phyloP scores from a whole-genome alignment of 2,888 invertebrate genomes.

The Hyposoter dolosus region DNA sequence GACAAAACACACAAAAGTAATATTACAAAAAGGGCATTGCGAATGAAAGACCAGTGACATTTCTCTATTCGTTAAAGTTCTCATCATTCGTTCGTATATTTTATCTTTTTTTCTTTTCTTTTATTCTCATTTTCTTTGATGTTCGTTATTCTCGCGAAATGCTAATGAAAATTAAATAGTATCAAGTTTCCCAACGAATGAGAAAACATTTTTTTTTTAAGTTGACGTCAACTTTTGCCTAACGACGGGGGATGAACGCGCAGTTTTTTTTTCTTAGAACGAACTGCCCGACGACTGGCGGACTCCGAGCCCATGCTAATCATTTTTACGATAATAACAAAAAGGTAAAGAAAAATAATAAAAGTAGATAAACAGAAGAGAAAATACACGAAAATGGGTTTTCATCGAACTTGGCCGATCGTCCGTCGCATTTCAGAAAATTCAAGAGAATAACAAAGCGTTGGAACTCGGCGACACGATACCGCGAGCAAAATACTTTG shows the following conservation, averaged over 20 bases:
- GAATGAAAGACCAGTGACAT: conserved; percentile 79
- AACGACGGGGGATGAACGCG: conserved; percentile 52
- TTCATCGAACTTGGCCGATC: conserved; percentile 66
- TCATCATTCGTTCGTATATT: conserved; percentile 29
- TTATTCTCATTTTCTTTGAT: conserved; percentile 69
- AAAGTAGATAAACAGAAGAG: background rate
- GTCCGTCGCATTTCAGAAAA: conserved; percentile 48
- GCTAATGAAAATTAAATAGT: conserved; percentile 65
- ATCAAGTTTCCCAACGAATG: conserved; percentile 71
- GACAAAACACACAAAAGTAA: conserved; percentile 44
- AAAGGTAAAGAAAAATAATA: background rate
- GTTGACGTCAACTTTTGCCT: conserved; percentile 69
- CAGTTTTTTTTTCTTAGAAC: conserved; percentile 47
- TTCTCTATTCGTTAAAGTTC: conserved; percentile 57
- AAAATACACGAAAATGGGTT: conserved; percentile 23
- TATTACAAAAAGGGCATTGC: conserved; percentile 75
- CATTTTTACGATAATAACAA: conserved; percentile 37
- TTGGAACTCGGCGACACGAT: conserved; percentile 8
- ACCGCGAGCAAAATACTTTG: background rate
- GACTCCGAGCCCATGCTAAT: conserved; percentile 51
- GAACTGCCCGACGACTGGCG: conserved; percentile 71
- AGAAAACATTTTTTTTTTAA: conserved; percentile 59
- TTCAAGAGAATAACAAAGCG: conserved; percentile 72
- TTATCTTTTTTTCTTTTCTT: conserved; percentile 71
- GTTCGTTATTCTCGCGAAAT: conserved; percentile 37